Conservation (phyloP, 2,888 invertebrate species). For the Pinctada fucata region DNA sequence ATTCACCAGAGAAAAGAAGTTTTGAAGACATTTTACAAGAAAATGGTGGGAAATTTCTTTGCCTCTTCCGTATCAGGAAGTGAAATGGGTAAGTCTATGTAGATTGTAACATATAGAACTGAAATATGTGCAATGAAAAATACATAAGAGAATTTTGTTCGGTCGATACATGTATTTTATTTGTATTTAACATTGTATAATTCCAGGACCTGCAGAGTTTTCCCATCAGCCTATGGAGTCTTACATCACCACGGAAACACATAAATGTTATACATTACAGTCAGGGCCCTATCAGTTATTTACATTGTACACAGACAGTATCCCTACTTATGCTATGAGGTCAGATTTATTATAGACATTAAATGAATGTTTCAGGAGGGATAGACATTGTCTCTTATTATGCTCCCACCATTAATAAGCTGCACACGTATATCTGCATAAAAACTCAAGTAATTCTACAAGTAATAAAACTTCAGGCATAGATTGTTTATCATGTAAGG, state of each 20-base stretch:
- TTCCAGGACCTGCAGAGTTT: conserved; percentile 62
- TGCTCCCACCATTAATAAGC: no score
- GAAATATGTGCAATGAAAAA: neutral
- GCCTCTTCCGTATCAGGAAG: conserved; percentile 60
- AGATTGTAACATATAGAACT: neutral
- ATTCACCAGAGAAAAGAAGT: conserved; percentile 60
- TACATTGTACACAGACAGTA: conserved; percentile 60
- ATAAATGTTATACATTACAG: conserved; percentile 72
- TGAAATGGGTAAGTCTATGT: conserved; percentile 55
- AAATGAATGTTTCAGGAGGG: no score
- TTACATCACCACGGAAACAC: conserved; percentile 67
- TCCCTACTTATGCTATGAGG: conserved; percentile 75
- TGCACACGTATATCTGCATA: no score
- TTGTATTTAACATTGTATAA: neutral
- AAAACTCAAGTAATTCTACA: no score
- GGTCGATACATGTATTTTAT: neutral
- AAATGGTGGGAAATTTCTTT: conserved; percentile 67
- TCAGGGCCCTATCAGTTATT: conserved; percentile 65
- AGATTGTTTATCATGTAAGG: no score
- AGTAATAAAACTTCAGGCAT: no score
- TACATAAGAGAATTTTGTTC: neutral
- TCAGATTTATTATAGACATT: conserved; percentile 32
- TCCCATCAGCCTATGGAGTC: conserved; percentile 68
- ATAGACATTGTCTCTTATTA: no score
- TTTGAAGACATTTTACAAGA: conserved; percentile 67